Evolutionary conservation across 2,797 vertebrate genomes (phyloP).

Genomic region (Scarus forsteni): DNA sequence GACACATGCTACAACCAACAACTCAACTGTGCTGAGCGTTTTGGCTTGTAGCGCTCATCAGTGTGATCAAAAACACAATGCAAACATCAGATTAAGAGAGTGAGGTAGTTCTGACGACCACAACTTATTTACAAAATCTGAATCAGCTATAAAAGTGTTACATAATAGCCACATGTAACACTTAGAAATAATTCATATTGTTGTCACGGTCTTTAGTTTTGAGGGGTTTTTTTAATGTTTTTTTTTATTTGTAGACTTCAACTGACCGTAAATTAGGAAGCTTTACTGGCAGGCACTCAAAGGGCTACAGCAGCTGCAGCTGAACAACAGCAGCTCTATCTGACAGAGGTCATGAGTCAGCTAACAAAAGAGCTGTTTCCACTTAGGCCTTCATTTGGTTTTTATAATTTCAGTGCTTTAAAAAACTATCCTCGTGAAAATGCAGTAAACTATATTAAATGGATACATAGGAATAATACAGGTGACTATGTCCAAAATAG

Average conservation of each 20-base stretch:
- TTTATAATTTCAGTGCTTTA: not conserved
- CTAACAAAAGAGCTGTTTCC: conserved; percentile 26
- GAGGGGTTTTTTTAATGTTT: conserved; percentile 7
- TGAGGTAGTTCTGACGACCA: not conserved
- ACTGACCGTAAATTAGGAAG: conserved; percentile 25
- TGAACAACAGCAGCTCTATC: conserved; percentile 50
- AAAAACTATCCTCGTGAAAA: not conserved
- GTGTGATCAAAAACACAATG: no score
- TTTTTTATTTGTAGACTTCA: conserved; percentile 7
- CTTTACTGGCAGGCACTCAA: conserved; percentile 9
- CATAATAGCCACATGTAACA: no score
- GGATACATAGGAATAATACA: no score
- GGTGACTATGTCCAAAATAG: not conserved
- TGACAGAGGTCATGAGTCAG: conserved; percentile 51
- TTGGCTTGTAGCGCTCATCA: no score
- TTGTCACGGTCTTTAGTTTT: not conserved
- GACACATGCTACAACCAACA: no score
- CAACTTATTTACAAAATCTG: not conserved
- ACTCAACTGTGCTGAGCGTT: no score
- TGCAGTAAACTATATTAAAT: not conserved
- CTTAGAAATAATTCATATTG: not conserved
- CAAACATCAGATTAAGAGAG: no score
- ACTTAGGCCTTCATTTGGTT: not conserved
- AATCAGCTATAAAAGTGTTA: no score
- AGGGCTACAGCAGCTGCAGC: conserved; percentile 34